Evolutionary conservation across 2,888 invertebrate genomes (phyloP).

Genomic region (Mantis religiosa): DNA sequence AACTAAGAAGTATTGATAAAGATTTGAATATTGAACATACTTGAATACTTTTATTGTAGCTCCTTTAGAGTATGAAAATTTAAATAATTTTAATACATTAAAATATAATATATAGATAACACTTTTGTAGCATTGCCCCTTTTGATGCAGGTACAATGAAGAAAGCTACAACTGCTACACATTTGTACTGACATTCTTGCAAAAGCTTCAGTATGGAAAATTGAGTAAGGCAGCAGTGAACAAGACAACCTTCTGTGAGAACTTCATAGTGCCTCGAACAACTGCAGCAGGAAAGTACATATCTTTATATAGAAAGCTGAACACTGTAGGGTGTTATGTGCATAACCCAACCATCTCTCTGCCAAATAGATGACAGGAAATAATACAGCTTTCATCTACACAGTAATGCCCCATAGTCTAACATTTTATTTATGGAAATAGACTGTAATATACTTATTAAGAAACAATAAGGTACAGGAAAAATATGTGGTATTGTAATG

Average conservation of each 20-base stretch:
- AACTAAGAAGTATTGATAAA: too few relatives aligned
- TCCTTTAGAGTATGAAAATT: too few relatives aligned
- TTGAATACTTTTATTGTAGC: too few relatives aligned
- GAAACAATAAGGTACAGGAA: too few relatives aligned
- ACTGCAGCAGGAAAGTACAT: conserved; percentile 82
- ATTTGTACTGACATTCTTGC: conserved; percentile 77
- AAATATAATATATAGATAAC: neutral
- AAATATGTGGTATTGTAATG: too few relatives aligned
- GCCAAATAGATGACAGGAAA: neutral
- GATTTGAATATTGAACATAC: too few relatives aligned
- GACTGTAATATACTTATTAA: too few relatives aligned
- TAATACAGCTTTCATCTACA: neutral
- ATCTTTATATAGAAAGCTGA: conserved; percentile 70
- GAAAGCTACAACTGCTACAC: conserved; percentile 79
- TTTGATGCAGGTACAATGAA: conserved; percentile 61
- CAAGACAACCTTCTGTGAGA: conserved; percentile 70
- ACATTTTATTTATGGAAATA: neutral
- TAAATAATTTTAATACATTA: too few relatives aligned
- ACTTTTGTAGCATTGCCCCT: neutral
- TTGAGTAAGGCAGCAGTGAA: conserved; percentile 64
- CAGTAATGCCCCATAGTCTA: neutral
- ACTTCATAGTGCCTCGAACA: conserved; percentile 76
- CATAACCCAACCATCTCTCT: neutral
- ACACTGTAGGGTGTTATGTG: conserved; percentile 50
- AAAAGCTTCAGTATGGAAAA: conserved; percentile 65